Base-by-base conservation (phyloP, 2,888 invertebrate species). In the Balanococcus diminutus region DNA sequence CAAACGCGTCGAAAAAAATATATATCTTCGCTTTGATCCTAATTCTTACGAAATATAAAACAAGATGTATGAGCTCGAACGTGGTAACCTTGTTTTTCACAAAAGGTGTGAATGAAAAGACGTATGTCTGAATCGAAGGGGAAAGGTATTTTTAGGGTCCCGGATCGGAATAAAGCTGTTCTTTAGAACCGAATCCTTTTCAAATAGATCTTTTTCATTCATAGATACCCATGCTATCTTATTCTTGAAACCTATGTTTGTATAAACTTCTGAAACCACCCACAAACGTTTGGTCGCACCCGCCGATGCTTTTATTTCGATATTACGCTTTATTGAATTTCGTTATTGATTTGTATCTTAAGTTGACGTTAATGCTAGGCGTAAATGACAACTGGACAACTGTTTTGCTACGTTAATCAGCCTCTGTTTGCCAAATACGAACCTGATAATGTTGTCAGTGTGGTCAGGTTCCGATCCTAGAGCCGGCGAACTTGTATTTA, bases 31-130 rank as follows among this genome's bases (percentile, higher is more conserved):
- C 25, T 46, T 82, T 81, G 19, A 39, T 42, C 81, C 81, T 42
- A 82, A 82, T 83, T 82, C 82, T 46, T 82, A 82, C 82, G 82
- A 82, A 82, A 82, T 83, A 83, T 83, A 56, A 83, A 83, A 83
- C 82, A 83, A 83, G 82, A 83, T 83, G 82, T 83, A 83, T 31
- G 51, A 56, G 82, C 16, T 61, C 36, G 32, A 51, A 56, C 82
- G 56, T 83, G 82, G 82, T 83, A 83, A 83, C 56, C 82, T 83
- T 83, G 82, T 83, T 83, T 83, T 83, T 83, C 82, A 83, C 32
- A 83, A 83, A n/a, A 83, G 61, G 82, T 83, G 82, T 83, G 82
- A 61, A 83, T 83, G 61, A 32, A 83, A 56, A 19, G 19, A 56
- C 31, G 51, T 42, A 82, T 82, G 28, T 28, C 81, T 82, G 46